These are phyloP conservation scores for Bombylius major DNA, from an alignment of 2,888 invertebrate genomes.

Conservation along the genomic window DNA sequence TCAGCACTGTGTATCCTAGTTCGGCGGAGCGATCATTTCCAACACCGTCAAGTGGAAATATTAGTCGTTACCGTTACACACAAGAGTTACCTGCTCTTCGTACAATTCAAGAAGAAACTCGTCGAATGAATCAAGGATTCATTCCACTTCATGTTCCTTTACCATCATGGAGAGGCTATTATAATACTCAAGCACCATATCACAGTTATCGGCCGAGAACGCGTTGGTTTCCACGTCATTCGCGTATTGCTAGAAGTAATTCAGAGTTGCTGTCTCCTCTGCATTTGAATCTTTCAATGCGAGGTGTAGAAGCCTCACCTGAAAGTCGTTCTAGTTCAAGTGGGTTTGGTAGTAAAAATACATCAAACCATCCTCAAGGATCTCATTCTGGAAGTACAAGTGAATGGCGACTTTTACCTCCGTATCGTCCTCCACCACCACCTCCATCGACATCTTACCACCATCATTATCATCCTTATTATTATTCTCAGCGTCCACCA, in stretches of 20 bases:
- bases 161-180: conserved; percentile 42
- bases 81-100: conserved; percentile 59
- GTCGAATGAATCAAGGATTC: conserved; percentile 41
- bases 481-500: conserved; percentile 28
- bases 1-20: conserved; percentile 74
- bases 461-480: conserved; percentile 15
- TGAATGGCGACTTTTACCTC: conserved; percentile 62
- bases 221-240: conserved; percentile 51
- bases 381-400: conserved; percentile 60
- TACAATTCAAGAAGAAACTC: conserved; percentile 59
- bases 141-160: conserved; percentile 51
- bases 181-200: conserved; percentile 29
- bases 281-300: conserved; percentile 36
- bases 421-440: conserved; percentile 61
- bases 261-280: conserved; percentile 53
- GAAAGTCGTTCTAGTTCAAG: conserved; percentile 80
- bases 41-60: conserved; percentile 51
- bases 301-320: conserved; percentile 61
- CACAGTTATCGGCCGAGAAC: conserved; percentile 45
- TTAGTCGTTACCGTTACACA: conserved; percentile 39
- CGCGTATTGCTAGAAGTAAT: conserved; percentile 51
- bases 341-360: conserved; percentile 85
- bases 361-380: conserved; percentile 63
- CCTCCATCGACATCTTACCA: conserved; percentile 23
- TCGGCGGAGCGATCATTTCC: conserved; percentile 70